Evolutionary conservation across 2,113 vertebrate species (phyloP).

Genomic region (Pseudonaja textilis): DNA sequence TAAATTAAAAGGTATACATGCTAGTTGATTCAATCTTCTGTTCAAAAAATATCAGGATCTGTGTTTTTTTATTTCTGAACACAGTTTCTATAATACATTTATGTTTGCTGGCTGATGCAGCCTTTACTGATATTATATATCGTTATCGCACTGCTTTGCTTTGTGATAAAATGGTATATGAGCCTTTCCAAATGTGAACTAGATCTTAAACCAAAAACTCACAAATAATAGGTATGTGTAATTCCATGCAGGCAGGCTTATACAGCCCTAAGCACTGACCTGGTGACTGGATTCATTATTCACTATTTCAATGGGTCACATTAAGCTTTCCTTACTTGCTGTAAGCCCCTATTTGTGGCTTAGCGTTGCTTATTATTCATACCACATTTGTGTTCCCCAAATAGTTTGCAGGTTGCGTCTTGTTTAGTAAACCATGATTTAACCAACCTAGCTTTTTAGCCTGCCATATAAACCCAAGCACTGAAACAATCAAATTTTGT

Average conservation of each 20-base stretch:
- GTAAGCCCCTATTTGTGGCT: not conserved
- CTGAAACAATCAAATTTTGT: not conserved
- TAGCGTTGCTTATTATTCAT: not conserved
- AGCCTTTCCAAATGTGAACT: not conserved
- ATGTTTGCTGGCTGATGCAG: not conserved
- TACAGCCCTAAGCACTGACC: not conserved
- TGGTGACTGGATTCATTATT: not conserved
- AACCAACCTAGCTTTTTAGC: not conserved
- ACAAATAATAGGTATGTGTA: not conserved
- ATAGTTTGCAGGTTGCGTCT: not conserved
- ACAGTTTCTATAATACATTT: not conserved
- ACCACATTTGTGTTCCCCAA: not conserved
- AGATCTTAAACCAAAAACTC: not conserved
- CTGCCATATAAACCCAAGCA: not conserved
- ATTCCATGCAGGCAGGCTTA: not conserved
- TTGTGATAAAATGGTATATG: not conserved
- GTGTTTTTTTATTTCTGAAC: not conserved
- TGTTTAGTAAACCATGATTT: not conserved
- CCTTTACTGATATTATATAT: not conserved
- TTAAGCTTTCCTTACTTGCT: not conserved
- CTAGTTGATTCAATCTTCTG: not conserved
- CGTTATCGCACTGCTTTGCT: not conserved
- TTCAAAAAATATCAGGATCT: not conserved
- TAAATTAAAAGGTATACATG: not conserved
- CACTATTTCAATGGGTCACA: not conserved